These are phyloP conservation scores for Microcebus ravelobensis DNA, from an alignment of 2,113 vertebrate genomes.

Conservation along the genomic window DNA sequence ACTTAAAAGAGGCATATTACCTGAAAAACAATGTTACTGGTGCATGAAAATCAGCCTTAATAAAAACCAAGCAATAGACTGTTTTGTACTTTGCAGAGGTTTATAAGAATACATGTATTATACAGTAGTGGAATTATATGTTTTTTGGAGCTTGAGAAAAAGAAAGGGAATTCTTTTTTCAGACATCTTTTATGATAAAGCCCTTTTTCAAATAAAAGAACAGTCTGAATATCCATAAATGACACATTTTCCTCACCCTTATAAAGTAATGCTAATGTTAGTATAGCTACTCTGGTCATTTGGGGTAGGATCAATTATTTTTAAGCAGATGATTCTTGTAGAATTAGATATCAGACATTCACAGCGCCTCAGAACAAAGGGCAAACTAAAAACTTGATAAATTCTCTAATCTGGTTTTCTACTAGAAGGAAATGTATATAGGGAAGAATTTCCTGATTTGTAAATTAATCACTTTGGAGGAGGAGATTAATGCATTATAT, in stretches of 20 bases:
- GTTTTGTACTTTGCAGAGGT: neutral
- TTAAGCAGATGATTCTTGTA: neutral
- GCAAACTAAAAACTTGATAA: neutral
- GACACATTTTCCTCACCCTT: neutral
- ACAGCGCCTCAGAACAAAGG: neutral
- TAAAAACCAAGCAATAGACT: slow-evolving; percentile 9
- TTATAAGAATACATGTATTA: neutral
- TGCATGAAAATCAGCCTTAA: neutral
- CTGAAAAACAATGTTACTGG: slow-evolving; percentile 3
- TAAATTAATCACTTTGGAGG: slow-evolving; percentile 9
- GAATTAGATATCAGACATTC: neutral
- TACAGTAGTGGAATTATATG: neutral
- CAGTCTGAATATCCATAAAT: neutral
- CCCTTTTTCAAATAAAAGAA: neutral
- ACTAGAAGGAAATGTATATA: neutral
- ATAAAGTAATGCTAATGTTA: neutral
- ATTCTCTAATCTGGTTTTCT: slow-evolving; percentile 14
- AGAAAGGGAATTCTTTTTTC: slow-evolving; percentile 12
- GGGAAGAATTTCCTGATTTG: slow-evolving; percentile 9
- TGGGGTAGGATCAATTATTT: neutral
- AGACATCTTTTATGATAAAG: neutral
- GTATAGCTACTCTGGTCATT: neutral
- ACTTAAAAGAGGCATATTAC: neutral
- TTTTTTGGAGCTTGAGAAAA: neutral
- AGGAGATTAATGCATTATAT: neutral